Base-by-base conservation (phyloP, 2,888 invertebrate species). In the Spodoptera exigua region DNA sequence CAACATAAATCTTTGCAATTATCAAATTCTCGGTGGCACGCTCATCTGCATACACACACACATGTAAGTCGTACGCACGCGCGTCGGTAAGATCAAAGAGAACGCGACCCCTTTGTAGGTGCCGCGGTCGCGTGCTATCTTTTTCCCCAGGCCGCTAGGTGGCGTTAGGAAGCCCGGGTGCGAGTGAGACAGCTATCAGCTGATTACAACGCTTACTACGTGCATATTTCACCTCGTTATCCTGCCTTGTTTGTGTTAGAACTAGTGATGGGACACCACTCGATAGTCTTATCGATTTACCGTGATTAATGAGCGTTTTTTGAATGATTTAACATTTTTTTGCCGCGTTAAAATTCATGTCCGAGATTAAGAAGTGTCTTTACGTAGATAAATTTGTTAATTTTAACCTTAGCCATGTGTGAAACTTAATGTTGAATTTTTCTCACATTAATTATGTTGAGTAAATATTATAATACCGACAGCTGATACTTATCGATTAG, bases 171-270 rank as follows among this genome's bases (percentile, higher is more conserved):
- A 65, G 76, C 52, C 48, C 69, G 70, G 69, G 92, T 82, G 89
- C 77, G 87, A 93, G 81, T 44, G 89, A 84, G 92, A 91, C 80
- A 72, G 83, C 64, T 78, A 78, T 83, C 86, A 83, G 79, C 87
- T 88, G 92, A 90, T 91, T 92, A 93, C 91, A 90, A 90, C 87
- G 82, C 88, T 89, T 87, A 89, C 92, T 89, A 91, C 89, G 93
- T 93, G 94, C 93, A 94, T 94, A 94, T 93, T 94, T 94, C 93
- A 93, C 93, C 94, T 94, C 93, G 94, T 94, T 94, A 94, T 93
- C 93, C 91, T 88, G 91, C 89, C 91, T 93, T 93, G 94, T 94
- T 94, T 94, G 93, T 91, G 93, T 93, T 93, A 90, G 92, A 85
- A 48, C 40, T 88, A 91, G 93, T 84, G 93, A 79, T 86, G 89